These are phyloP conservation scores for Aphis gossypii DNA, from an alignment of 1,140 invertebrate genomes.

Conservation along the genomic window DNA sequence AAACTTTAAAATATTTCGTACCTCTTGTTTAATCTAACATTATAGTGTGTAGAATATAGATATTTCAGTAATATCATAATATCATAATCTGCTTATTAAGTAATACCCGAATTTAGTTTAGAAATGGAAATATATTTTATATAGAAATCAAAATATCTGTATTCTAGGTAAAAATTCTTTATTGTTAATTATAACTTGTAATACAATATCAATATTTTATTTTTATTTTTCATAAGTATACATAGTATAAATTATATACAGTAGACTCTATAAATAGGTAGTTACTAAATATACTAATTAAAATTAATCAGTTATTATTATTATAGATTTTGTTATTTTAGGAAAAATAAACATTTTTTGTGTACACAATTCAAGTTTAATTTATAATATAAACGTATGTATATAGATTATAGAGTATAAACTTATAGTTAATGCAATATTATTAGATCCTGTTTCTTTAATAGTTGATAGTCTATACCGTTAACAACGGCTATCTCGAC, in stretches of 20 bases:
- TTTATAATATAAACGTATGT: neutral
- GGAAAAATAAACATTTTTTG: neutral
- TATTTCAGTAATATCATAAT: neutral
- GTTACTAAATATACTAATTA: neutral
- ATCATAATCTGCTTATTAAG: neutral
- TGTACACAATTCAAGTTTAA: neutral
- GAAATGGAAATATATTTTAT: neutral
- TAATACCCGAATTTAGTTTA: neutral
- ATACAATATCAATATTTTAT: neutral
- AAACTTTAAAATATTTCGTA: neutral
- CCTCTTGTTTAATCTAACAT: neutral
- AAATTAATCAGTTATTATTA: neutral
- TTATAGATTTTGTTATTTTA: neutral
- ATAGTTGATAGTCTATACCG: neutral
- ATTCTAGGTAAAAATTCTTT: neutral
- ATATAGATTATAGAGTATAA: neutral
- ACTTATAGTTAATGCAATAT: neutral
- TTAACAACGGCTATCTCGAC: neutral
- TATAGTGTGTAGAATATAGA: neutral
- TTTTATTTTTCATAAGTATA: neutral
- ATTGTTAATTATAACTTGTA: neutral
- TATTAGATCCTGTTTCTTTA: neutral
- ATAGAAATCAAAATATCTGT: neutral
- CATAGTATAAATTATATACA: neutral
- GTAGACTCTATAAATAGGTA: neutral